Base-by-base conservation (phyloP, 2,888 invertebrate genomes). In the Pachliopta kotzebuea region DNA sequence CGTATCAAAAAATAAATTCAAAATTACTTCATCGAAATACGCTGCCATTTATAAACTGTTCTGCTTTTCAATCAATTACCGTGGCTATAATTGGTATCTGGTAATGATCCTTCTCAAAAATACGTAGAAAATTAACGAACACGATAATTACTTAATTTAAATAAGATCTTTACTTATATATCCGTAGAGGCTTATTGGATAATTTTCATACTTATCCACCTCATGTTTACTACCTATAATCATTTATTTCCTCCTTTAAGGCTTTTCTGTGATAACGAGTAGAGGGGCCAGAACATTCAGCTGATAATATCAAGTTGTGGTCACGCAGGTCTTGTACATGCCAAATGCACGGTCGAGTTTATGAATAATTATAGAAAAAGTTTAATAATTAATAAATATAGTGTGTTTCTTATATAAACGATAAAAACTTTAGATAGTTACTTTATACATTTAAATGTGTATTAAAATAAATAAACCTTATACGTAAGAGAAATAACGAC, bases 261-360 rank as follows among this genome's bases (percentile, higher is more conserved):
- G 26, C 53, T 45, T 18, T 45, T 26, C 57, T n/a, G 31, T 58
- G 58, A 63, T 63, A 63, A 63, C 63, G 29, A 60, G 53, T 60
- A 24, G 14, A 26, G 45, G 26, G 45, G 62, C 45, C n/a, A 52
- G 53, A 20, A 42, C 31, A 54, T 54, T 45, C 37, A 21, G 37
- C 58, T 26, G 62, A 63, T 63, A 42, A 31, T 29, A 63, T 63
- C 63, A 56, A 45, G 23, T 29, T 21, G 7, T 45, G 23, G 63
- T 63, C 63, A 63, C 58, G 63, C 63, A 58, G 58, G 6, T 20
- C 53, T 45, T 62, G 29, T 42, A 50, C 42, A 62, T 26, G 20
- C 50, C 26, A 57, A 58, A 54, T 63, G 56, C 31, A 29, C 56
- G 45, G 26, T 63, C 29, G 58, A 20, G 29, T 42, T 45, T 52